Evolutionary conservation across 2,888 invertebrate genomes (phyloP).

Genomic region (Epinotia bilunana): DNA sequence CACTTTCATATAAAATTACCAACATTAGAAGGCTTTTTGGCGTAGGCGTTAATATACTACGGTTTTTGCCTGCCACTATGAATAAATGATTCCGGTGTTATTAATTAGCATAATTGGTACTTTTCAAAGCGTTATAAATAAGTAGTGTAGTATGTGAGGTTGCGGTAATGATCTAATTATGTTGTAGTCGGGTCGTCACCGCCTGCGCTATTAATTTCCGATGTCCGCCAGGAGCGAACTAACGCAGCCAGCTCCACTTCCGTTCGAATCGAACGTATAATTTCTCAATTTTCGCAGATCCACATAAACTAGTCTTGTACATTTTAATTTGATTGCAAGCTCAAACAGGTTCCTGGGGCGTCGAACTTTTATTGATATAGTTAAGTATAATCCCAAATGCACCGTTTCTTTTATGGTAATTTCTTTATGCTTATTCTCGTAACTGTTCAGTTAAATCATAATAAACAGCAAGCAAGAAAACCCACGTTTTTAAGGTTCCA

Average conservation of each 20-base stretch:
- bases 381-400: conserved; percentile 46
- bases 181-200: conserved; percentile 5
- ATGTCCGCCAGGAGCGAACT: conserved; percentile 25
- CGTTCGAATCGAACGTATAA: conserved; percentile 29
- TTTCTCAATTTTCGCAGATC: conserved; percentile 41
- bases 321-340: conserved; percentile 44
- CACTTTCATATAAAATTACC: conserved; percentile 16
- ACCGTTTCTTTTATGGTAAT: conserved; percentile 48
- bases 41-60: conserved; percentile 17
- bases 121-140: conserved; percentile 12
- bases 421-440: conserved; percentile 34
- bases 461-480: conserved; percentile 2
- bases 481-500: conserved; percentile 3
- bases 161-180: conserved; percentile 20
- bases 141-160: not conserved
- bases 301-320: conserved; percentile 34
- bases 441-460: conserved; percentile 39
- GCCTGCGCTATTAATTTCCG: conserved; percentile 8
- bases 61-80: conserved; percentile 6
- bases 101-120: not conserved
- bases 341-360: conserved; percentile 59
- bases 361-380: conserved; percentile 59
- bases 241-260: conserved; percentile 19
- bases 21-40: conserved; percentile 14
- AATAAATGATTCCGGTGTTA: conserved; percentile 8